These are phyloP conservation scores for Latrodectus hesperus DNA, from an alignment of 2,888 invertebrate genomes.

Conservation along the genomic window DNA sequence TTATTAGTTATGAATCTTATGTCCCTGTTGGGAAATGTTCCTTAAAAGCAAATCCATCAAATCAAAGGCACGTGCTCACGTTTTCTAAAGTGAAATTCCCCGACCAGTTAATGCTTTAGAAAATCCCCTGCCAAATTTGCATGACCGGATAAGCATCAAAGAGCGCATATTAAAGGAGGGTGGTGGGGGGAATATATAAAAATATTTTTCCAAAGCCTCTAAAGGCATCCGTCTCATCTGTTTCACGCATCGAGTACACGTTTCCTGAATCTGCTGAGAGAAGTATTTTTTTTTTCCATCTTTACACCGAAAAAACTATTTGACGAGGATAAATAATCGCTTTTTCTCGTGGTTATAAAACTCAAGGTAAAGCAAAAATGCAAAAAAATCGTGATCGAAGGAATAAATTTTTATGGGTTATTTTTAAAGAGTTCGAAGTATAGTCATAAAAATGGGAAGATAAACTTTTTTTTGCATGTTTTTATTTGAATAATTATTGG, in stretches of 20 bases:
- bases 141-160: neutral
- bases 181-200: neutral
- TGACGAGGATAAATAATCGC: slow-evolving; percentile 4
- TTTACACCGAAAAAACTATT: neutral
- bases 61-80: neutral
- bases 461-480: slow-evolving; percentile 16
- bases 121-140: neutral
- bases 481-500: slow-evolving; percentile 5
- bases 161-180: neutral
- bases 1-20: neutral
- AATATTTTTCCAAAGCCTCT: neutral
- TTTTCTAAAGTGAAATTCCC: neutral
- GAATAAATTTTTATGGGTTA: slow-evolving; percentile 26
- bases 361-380: neutral
- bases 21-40: neutral
- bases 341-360: neutral
- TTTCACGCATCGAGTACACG: neutral
- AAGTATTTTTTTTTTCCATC: neutral
- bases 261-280: neutral
- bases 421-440: slow-evolving; percentile 14
- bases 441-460: slow-evolving; percentile 18
- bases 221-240: slow-evolving; percentile 2
- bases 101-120: no score
- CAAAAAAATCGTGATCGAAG: neutral
- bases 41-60: slow-evolving; percentile 3